phyloP scores from a whole-genome alignment of 2,888 invertebrate genomes.

The Lochmaea crataegi region DNA sequence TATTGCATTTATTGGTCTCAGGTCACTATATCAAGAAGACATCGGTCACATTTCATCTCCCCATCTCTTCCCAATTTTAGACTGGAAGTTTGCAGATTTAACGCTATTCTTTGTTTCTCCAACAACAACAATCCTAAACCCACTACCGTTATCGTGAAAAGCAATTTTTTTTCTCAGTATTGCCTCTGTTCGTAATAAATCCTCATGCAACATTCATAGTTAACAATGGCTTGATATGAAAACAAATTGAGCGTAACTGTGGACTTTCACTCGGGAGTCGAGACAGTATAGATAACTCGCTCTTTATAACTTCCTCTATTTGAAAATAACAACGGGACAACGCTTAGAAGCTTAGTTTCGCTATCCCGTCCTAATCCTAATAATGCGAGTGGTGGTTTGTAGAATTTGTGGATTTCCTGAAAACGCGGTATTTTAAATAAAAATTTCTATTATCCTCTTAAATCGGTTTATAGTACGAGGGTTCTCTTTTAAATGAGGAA shows the following conservation, averaged over 20 bases:
- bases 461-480: no score
- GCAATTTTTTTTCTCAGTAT: slow-evolving; percentile 2
- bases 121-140: not conserved
- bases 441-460: not conserved
- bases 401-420: slow-evolving; percentile 7
- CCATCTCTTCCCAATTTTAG: no score
- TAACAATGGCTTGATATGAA: slow-evolving; percentile 9
- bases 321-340: slow-evolving; percentile 9
- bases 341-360: slow-evolving; percentile 11
- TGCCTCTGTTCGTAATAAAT: not conserved
- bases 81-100: no score
- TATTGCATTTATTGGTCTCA: no score
- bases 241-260: slow-evolving; percentile 12
- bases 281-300: slow-evolving; percentile 2
- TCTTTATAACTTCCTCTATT: slow-evolving; percentile 7
- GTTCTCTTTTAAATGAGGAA: no score
- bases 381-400: not conserved
- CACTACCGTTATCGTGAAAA: not conserved
- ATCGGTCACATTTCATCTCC: no score
- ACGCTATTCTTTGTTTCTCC: no score
- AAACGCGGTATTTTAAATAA: not conserved
- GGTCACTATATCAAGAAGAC: no score
- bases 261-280: slow-evolving; percentile 3
- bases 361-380: slow-evolving; percentile 9
- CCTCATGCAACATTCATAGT: slow-evolving; percentile 2